Evolutionary conservation across 2,113 vertebrate species (phyloP), one percentile per base, ranked within the genome.

Genomic region (Tichodroma muraria): DNA sequence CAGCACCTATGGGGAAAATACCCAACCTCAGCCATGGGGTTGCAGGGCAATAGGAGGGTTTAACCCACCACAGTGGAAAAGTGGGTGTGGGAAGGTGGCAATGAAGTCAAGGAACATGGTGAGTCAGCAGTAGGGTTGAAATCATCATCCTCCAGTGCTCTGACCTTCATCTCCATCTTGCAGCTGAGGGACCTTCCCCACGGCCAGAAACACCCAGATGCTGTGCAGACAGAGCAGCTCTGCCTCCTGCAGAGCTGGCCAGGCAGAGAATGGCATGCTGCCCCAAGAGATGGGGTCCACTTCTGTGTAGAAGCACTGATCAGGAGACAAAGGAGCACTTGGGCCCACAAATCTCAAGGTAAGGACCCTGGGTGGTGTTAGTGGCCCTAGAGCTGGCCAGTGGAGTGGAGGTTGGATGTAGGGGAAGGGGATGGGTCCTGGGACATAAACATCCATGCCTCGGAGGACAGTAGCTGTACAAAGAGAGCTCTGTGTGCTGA

Each of bases 1-100:
- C 25, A 60, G 21, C 0, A 0, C 13, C 45, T 3, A 1, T 9
- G 4, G 27, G 53, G 15, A 15, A 45, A 47, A 57, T 57, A 31
- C 2, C 21, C 40, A 6, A 19, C 37, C 31, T 47, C 21, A 40
- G 40, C 15, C 5, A 3, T 1, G 30, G 40, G 35, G 5, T 1
- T 60, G 28, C 6, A 33, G 31, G 2, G 14, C 37, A n/a, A 4
- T 1, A 4, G 25, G 7, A 12, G 17, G 2, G 4, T 11, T 94
- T 85, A 54, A 71, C 17, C 23, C 38, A 24, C 17, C 5, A 1
- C 6, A 18, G 30, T 37, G 37, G 30, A 56, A 76, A 57, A 42
- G 20, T 1, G 3, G 4, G 2, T 23, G 20, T 14, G 16, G 38
- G n/a, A 60, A 79, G 15, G 33, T 9, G 42, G 21, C 15, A 30